Base-by-base conservation (phyloP, 2,888 invertebrate species). In the Rhaphigaster nebulosa region DNA sequence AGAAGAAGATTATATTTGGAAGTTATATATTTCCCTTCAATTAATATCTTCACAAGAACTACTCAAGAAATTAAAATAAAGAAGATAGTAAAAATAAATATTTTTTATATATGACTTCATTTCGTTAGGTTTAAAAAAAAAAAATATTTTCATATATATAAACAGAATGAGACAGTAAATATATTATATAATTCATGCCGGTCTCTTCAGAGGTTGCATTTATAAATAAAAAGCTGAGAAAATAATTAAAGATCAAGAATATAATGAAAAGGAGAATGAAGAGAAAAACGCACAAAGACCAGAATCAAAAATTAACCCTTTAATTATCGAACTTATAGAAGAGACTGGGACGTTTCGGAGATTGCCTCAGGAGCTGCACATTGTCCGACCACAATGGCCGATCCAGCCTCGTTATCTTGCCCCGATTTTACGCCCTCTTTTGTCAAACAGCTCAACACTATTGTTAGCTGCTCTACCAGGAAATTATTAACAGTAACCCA, bases 401-500 rank as follows among this genome's bases (percentile, higher is more conserved):
- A 84, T 45, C 84, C 80, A 38, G 80, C 23, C 84, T 84, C 84
- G 84, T 84, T 84, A 84, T 84, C 84, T 84, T 84, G 84, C 84
- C 84, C 84, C 41, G 84, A 84, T 84, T 84, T 84, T 84, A 84
- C 84, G 84, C 84, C 45, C 45, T 76, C 84, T 84, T 84, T 84
- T 84, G 41, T 84, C 84, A 84, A 84, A 84, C 84, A 50, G 84
- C 84, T 45, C 41, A 50, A 41, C 80, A 80, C 84, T 50, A 84
- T 84, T 84, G 84, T 84, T 84, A n/a, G 15, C 45, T 41, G n/a
- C n/a, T 50, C 84, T 45, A 15, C 84, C 41, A n/a, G 18, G 84
- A 50, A 84, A 84, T 84, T 84, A 84, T 84, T 84, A 84, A 84
- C 41, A 45, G 45, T 84, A 84, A 84, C 84, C 84, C 45, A 84